These are phyloP conservation scores for Oryzias dopingdopingensis DNA, from an alignment of 2,797 vertebrate species.

Conservation along the genomic window DNA sequence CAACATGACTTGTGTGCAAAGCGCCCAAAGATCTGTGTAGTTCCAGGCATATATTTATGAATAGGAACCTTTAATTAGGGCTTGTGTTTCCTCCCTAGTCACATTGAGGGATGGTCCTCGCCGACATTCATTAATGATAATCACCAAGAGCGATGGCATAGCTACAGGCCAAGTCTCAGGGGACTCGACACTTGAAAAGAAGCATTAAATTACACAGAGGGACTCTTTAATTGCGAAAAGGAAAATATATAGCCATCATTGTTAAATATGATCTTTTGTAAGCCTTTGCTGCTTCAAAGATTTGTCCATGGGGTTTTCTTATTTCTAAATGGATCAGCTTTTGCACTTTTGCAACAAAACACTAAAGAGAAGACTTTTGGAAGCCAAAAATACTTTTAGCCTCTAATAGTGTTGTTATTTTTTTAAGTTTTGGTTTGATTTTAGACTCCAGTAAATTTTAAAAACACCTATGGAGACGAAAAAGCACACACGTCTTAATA, in stretches of 20 bases:
- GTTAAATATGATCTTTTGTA: slow-evolving; percentile 76
- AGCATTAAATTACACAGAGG: slow-evolving; percentile 79
- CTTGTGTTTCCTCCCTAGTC: slow-evolving; percentile 77
- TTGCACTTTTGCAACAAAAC: slow-evolving; percentile 24
- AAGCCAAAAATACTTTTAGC: too few relatives aligned
- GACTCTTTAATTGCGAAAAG: slow-evolving; percentile 78
- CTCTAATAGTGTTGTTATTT: too few relatives aligned
- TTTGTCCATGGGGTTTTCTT: slow-evolving; percentile 63
- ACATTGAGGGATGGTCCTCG: slow-evolving; percentile 78
- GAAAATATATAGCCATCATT: slow-evolving; percentile 75
- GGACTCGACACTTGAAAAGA: slow-evolving; percentile 78
- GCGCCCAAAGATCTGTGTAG: slow-evolving; percentile 55
- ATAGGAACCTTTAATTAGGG: slow-evolving; percentile 80
- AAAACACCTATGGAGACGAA: too few relatives aligned
- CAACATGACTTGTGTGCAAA: slow-evolving; percentile 73
- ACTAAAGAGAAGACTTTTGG: slow-evolving; percentile 11
- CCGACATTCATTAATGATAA: slow-evolving; percentile 81
- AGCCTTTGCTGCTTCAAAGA: slow-evolving; percentile 70
- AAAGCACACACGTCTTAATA: too few relatives aligned
- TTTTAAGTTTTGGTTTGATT: too few relatives aligned
- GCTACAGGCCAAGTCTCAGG: slow-evolving; percentile 75
- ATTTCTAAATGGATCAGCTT: slow-evolving; percentile 45
- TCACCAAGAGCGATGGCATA: slow-evolving; percentile 78
- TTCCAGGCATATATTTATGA: slow-evolving; percentile 78
- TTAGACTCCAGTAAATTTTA: too few relatives aligned